Conservation (phyloP, 2,113 vertebrate species). For the Ochotona princeps region DNA sequence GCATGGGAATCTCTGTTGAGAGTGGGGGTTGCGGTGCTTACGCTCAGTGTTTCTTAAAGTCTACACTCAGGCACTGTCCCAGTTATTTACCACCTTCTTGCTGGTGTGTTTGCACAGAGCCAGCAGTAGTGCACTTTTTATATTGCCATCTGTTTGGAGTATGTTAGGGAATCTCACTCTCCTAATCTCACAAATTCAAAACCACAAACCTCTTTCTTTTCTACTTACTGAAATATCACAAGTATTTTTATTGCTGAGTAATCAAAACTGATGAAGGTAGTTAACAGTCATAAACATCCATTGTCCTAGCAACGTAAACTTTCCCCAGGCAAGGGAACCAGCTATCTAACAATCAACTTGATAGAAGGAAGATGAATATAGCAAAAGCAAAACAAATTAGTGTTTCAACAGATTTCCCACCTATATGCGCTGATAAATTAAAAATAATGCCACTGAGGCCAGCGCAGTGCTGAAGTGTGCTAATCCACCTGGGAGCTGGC, state of each 20-base stretch:
- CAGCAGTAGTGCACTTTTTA: not conserved
- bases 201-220: not conserved
- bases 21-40: not conserved
- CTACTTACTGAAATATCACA: not conserved
- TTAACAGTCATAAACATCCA: not conserved
- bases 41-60: not conserved
- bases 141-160: not conserved
- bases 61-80: not conserved
- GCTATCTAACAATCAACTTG: not conserved
- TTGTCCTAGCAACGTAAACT: not conserved
- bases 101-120: not conserved
- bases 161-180: not conserved
- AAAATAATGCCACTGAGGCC: not conserved
- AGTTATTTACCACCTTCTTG: not conserved
- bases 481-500: no score
- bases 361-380: not conserved
- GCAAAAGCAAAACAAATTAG: slow-evolving; percentile 16
- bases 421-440: not conserved
- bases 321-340: not conserved
- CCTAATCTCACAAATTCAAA: not conserved
- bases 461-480: no score
- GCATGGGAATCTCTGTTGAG: not conserved
- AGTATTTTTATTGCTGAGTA: not conserved
- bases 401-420: not conserved
- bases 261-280: not conserved